Conservation (phyloP, 1,140 invertebrate genomes). For the Linepithema humile region DNA sequence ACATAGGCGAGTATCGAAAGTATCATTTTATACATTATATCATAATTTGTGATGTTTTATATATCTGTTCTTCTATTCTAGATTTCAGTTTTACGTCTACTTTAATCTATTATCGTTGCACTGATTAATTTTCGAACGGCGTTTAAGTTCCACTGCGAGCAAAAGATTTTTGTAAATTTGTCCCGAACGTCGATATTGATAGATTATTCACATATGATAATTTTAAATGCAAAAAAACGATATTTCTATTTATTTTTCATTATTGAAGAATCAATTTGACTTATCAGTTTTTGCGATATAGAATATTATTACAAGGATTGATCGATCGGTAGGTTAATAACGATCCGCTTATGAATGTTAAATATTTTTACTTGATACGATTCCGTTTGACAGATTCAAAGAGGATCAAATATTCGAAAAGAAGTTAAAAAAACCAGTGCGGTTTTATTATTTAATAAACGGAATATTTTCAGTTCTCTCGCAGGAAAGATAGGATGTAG, state of each 20-base stretch:
- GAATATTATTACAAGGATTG: not conserved
- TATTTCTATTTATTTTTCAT: conserved; percentile 12
- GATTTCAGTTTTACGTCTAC: not conserved
- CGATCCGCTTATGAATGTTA: conserved; percentile 9
- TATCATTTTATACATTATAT: not conserved
- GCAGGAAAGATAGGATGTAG: not conserved
- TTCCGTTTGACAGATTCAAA: not conserved
- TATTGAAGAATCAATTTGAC: not conserved
- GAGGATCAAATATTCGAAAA: conserved; percentile 32
- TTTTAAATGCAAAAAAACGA: not conserved
- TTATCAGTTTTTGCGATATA: not conserved
- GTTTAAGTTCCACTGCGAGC: not conserved
- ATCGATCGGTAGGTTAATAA: not conserved
- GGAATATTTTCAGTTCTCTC: not conserved
- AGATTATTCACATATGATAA: not conserved
- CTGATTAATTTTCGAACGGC: not conserved
- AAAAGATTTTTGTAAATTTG: conserved; percentile 17
- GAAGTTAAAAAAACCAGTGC: not conserved
- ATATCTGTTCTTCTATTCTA: not conserved
- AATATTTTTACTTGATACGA: conserved; percentile 3
- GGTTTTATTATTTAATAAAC: conserved; percentile 30
- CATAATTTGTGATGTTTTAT: not conserved
- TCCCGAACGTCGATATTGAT: not conserved
- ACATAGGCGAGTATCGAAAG: not conserved
- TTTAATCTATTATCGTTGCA: not conserved